Evolutionary conservation across 2,113 vertebrate genomes (phyloP).

Genomic region (Rhea pennata): DNA sequence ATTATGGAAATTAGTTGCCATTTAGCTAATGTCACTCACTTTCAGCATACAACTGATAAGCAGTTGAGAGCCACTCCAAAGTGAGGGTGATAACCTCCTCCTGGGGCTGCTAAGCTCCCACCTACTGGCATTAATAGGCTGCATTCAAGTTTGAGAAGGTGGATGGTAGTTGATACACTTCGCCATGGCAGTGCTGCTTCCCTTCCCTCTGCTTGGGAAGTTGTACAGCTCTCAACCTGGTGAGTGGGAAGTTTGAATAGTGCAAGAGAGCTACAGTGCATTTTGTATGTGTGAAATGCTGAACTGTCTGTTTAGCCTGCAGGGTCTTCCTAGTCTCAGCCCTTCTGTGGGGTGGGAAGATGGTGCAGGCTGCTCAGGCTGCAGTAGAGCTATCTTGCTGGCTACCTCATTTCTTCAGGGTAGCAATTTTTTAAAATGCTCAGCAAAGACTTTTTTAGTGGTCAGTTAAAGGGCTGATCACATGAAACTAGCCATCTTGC

Average conservation of each 20-base stretch:
- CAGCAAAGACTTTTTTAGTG: neutral
- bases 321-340: neutral
- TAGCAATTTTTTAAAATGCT: neutral
- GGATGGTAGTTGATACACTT: neutral
- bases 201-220: neutral
- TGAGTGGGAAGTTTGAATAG: neutral
- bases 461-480: neutral
- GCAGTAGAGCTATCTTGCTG: neutral
- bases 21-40: slow-evolving; percentile 79
- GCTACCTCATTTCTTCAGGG: neutral
- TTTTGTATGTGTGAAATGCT: neutral
- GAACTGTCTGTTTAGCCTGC: neutral
- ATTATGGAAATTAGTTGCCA: slow-evolving; percentile 79
- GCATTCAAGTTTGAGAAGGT: neutral
- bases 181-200: neutral
- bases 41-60: slow-evolving; percentile 57
- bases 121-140: neutral
- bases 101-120: neutral
- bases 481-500: neutral
- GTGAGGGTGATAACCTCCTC: neutral
- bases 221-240: neutral
- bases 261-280: neutral
- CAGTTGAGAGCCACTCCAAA: slow-evolving; percentile 46
- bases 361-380: neutral
- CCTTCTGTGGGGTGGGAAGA: neutral